phyloP scores from a whole-genome alignment of 2,888 invertebrate species.

The Spodoptera picta region DNA sequence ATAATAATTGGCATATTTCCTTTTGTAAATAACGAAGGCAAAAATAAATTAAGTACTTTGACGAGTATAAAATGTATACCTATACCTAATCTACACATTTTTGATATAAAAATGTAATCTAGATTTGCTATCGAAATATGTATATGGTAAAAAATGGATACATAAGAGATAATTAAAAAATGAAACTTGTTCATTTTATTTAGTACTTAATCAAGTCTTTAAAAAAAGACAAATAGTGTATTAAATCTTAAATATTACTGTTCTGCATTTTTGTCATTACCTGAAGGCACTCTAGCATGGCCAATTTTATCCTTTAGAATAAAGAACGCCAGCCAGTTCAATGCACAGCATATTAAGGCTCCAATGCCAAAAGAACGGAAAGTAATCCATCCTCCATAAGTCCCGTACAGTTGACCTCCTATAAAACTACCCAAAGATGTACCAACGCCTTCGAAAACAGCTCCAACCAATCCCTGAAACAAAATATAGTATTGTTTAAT shows the following conservation, averaged over 20 bases:
- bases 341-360: slow-evolving; percentile 89
- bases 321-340: slow-evolving; percentile 89
- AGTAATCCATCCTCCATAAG: slow-evolving; percentile 90
- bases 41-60: too few species aligned
- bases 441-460: slow-evolving; percentile 95
- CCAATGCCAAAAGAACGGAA: slow-evolving; percentile 92
- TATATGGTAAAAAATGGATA: too few species aligned
- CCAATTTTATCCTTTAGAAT: slow-evolving; percentile 65
- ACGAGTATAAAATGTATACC: too few species aligned
- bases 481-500: not conserved
- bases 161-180: too few species aligned
- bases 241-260: slow-evolving; percentile 15
- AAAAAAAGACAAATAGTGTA: not conserved
- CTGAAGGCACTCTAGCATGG: slow-evolving; percentile 66
- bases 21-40: too few species aligned
- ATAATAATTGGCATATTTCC: too few species aligned
- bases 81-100: too few species aligned
- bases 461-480: slow-evolving; percentile 94
- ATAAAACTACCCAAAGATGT: slow-evolving; percentile 93
- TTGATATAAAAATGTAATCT: too few species aligned
- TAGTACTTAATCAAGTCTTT: too few species aligned
- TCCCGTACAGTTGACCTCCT: slow-evolving; percentile 92
- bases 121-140: too few species aligned
- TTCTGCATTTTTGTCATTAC: slow-evolving; percentile 68
- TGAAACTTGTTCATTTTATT: too few species aligned